These are phyloP conservation scores for Graphium colonna DNA, from an alignment of 2,888 invertebrate species.

Conservation along the genomic window DNA sequence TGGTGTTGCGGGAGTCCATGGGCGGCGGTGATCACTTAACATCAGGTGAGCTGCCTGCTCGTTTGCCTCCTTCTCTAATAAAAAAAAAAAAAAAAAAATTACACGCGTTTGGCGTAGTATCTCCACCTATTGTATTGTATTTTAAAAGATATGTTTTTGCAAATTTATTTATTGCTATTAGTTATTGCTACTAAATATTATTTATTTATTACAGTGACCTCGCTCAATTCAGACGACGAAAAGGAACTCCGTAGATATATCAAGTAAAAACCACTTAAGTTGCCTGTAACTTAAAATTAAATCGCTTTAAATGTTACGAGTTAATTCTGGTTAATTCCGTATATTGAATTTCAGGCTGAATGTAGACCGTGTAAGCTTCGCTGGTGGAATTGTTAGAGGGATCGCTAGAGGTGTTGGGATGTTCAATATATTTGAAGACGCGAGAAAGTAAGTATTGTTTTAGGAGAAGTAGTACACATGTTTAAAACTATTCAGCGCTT, in stretches of 20 bases:
- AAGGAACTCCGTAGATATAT: slow-evolving; percentile 50
- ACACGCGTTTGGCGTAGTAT: too few species aligned
- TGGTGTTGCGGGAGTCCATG: too few species aligned
- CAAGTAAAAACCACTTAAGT: slow-evolving; percentile 37
- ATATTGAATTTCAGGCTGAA: slow-evolving; percentile 38
- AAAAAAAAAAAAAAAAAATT: too few species aligned
- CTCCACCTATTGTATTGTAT: too few species aligned
- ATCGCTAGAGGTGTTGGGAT: slow-evolving; percentile 44
- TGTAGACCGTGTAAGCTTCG: slow-evolving; percentile 56
- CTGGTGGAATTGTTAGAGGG: slow-evolving; percentile 46
- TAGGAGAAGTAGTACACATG: background rate
- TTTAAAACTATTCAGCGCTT: too few species aligned
- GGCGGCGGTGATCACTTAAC: too few species aligned
- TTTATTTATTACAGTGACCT: slow-evolving; percentile 42
- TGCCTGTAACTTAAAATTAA: background rate
- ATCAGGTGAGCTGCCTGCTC: too few species aligned
- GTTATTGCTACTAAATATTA: too few species aligned
- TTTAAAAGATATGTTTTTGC: too few species aligned
- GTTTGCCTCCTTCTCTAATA: too few species aligned
- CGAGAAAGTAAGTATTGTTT: slow-evolving; percentile 39
- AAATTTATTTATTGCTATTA: too few species aligned
- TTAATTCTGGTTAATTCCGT: background rate
- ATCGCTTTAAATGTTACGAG: background rate
- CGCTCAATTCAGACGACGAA: slow-evolving; percentile 51
- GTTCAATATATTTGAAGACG: slow-evolving; percentile 38